Base-by-base conservation (phyloP, 2,888 invertebrate species). In the Eucriotettix oculatus region DNA sequence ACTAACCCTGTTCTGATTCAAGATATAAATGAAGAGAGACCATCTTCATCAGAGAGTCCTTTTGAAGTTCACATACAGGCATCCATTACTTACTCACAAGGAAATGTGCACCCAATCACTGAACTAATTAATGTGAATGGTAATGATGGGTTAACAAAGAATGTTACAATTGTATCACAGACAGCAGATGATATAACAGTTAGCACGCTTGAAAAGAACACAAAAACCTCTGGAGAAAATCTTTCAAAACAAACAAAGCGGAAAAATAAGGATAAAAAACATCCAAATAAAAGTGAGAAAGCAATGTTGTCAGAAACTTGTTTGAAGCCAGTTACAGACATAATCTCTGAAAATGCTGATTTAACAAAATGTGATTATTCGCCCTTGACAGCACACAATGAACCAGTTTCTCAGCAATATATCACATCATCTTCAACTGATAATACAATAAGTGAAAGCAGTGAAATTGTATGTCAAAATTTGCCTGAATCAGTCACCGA, bases 1-100 rank as follows among this genome's bases (percentile, higher is more conserved):
- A 85, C 86, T 14, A 79, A 81, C 41, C 82, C 86, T 3, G 77
- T 81, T 64, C 73, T 76, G 11, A 72, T 75, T 44, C 79, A 80
- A 58, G 77, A 76, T 64, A 75, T 16, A 16, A 56, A 61, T n/a
- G 57, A 60, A 29, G 17, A 43, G 2, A 17, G 58, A 41, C 53
- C 44, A n/a, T 57, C 60, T 44, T 59, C 60, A 11, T 60, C 64
- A 40, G 79, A 79, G 63, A 79, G 79, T 64, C 76, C 78, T 14
- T 82, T 79, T 65, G 82, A 83, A 74, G 76, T 83, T n/a, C 79
- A 80, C 65, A 74, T 83, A 42, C 72, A 79, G 66, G 79, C 82
- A 52, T 76, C 78, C 62, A 76, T 82, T 17, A 76, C 80, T 0
- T 77, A 83, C 62, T 79, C 79, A 17, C 60, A 64, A 29, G 62